Evolutionary conservation across 2,888 invertebrate genomes (phyloP), one percentile per base, ranked within the genome.

Genomic region (Acrobasis consociella): DNA sequence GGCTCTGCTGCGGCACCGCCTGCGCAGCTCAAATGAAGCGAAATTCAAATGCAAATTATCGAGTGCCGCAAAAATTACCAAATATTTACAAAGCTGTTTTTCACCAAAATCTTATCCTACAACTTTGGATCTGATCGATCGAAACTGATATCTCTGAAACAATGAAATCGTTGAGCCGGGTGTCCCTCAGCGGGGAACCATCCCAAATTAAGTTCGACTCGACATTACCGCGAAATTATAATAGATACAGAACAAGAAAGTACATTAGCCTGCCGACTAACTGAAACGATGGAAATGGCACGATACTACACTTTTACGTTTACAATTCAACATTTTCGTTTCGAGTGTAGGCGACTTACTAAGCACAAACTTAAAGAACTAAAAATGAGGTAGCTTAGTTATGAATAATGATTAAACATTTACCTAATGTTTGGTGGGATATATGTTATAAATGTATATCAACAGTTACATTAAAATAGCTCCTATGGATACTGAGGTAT

Each of bases 351-450:
- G 71, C 70, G 66, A 75, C 62, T 64, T 69, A 69, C 67, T 67
- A 66, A 72, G 69, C 75, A 74, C 51, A 67, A 70, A 71, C 82
- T 83, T 82, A 81, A 76, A 77, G 64, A 71, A 67, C 67, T 86
- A 87, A 89, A 60, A 82, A 85, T 91, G 91, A 91, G 91, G 91
- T 91, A 91, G 91, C 81, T 83, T 83, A 78, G 86, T 85, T 85
- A 89, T 87, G 86, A 85, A 87, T 86, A 56, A 87, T 83, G 81
- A 83, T 83, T 81, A 86, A 77, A 77, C 75, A 53, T 55, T 78
- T 72, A 81, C 78, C 83, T 89, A 87, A 86, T 78, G 87, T 88
- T 90, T 90, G 91, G 91, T 91, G 91, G 91, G 91, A 90, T 89
- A 83, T 82, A 89, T 77, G 81, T 78, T 81, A 82, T 80, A 83